A percentile compares a stretch with the other conserved stretches of the same genome.
These are phyloP conservation scores for Zosterops hypoxanthus DNA, from an alignment of 2,113 vertebrate genomes.

Conservation along the genomic window DNA sequence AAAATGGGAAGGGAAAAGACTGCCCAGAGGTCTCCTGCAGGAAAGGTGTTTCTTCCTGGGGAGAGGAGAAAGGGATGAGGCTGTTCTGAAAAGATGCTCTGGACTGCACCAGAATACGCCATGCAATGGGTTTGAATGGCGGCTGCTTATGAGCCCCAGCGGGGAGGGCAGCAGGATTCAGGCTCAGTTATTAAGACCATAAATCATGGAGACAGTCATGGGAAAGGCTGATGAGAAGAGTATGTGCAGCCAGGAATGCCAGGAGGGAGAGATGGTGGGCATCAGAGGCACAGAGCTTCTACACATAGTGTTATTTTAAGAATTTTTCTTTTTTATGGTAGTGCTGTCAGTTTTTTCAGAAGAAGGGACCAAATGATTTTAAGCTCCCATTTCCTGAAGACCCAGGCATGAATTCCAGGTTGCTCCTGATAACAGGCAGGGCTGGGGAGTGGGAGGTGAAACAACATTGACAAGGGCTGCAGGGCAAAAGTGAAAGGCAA, in stretches of 20 bases:
- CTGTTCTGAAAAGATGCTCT: not conserved
- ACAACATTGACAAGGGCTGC: not conserved
- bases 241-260: not conserved
- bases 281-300: not conserved
- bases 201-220: constrained; percentile 67
- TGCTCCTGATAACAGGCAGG: not conserved
- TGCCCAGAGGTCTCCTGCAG: not conserved
- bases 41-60: not conserved
- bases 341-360: constrained; percentile 24
- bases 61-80: not conserved
- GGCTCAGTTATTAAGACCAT: constrained; percentile 69
- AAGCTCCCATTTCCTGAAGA: constrained; percentile 7
- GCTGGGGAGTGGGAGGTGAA: not conserved
- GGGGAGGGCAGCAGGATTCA: constrained; percentile 19
- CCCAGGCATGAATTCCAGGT: not conserved
- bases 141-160: constrained; percentile 12
- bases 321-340: constrained; percentile 59
- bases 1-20: not conserved
- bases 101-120: not conserved
- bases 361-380: constrained; percentile 11
- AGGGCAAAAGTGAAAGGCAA: not conserved
- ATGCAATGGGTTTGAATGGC: not conserved
- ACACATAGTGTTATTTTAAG: constrained; percentile 36
- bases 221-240: constrained; percentile 41
- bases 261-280: not conserved